phyloP scores from a whole-genome alignment of 1,140 invertebrate species.

The Bombyx mandarina region DNA sequence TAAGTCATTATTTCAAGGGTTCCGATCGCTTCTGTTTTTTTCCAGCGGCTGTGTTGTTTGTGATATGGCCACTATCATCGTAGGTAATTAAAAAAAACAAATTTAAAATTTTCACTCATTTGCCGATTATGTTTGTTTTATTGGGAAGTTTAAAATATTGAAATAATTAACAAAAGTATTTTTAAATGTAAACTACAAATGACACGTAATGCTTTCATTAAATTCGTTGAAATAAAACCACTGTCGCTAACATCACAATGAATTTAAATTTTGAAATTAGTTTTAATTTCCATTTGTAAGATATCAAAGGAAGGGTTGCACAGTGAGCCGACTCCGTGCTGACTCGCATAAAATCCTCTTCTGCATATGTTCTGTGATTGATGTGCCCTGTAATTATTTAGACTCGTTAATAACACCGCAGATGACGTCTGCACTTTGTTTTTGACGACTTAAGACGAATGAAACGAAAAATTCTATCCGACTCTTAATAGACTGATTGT shows the following conservation, averaged over 20 bases:
- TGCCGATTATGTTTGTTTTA: too few relatives aligned
- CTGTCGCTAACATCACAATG: conserved; percentile 21
- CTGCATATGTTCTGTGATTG: conserved; percentile 69
- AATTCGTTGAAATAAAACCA: too few relatives aligned
- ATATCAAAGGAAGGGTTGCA: conserved; percentile 68
- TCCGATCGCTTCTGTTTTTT: conserved; percentile 2
- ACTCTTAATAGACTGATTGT: conserved; percentile 65
- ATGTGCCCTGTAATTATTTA: conserved; percentile 72
- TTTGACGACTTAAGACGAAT: conserved; percentile 69
- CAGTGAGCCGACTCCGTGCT: conserved; percentile 43
- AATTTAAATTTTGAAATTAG: conserved; percentile 21
- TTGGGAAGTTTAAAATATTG: too few relatives aligned
- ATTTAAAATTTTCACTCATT: too few relatives aligned
- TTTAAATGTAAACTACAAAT: too few relatives aligned
- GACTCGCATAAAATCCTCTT: conserved; percentile 35
- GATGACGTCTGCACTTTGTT: conserved; percentile 64
- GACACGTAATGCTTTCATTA: too few relatives aligned
- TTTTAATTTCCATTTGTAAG: conserved; percentile 61
- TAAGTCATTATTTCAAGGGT: conserved; percentile 5
- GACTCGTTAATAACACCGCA: conserved; percentile 72
- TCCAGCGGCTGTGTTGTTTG: too few relatives aligned
- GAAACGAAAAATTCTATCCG: conserved; percentile 69
- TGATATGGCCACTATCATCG: too few relatives aligned
- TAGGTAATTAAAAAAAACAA: too few relatives aligned
- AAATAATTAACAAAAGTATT: too few relatives aligned